Evolutionary conservation across 2,797 vertebrate species (phyloP), one percentile per base, ranked within the genome.

Genomic region (Acanthurus leucopareius): DNA sequence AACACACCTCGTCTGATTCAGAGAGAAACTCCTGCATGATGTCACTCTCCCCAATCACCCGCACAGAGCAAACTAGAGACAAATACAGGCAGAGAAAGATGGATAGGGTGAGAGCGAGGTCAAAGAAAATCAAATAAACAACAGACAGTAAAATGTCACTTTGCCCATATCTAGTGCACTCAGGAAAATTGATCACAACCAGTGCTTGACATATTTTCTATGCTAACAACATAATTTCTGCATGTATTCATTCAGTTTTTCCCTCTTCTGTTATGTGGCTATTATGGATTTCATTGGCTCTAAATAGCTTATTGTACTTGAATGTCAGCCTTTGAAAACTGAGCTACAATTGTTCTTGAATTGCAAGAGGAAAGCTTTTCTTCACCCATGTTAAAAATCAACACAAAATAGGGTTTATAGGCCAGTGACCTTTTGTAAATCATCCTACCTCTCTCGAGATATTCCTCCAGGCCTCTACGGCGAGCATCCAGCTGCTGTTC

Each of bases 1-100:
- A 15, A 5, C 51, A 10, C 90, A 99, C 98, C 97, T 99, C 98
- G 17, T 99, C 98, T 0, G 98, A 99, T 88, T 99, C 98, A 0
- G 98, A 98, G 9, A 99, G 93, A 92, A 99, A 99, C 80, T 99
- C 98, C 88, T 99, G 98, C 97, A 99, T 97, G 94, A 99, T 96
- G 91, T 99, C 98, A 20, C 98, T 98, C 93, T 99, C 98, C 3
- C 98, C 98, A 4, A 99, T 97, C 68, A 99, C 97, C 11, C 98
- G 95, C 74, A 99, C 97, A 14, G 98, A 99, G 79, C 97, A 99
- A 40, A 98, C 98, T 99, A 85, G 0, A 63, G 40, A 67, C 53
- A 68, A 42, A 73, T 1, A 51, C 3, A 72, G 28, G 73, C 32
- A 67, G 52, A 38, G 16, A 42, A 11, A 52, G 57, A 69, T 19